Evolutionary conservation across 2,797 vertebrate species (phyloP).

Genomic region (Antennarius maculatus): DNA sequence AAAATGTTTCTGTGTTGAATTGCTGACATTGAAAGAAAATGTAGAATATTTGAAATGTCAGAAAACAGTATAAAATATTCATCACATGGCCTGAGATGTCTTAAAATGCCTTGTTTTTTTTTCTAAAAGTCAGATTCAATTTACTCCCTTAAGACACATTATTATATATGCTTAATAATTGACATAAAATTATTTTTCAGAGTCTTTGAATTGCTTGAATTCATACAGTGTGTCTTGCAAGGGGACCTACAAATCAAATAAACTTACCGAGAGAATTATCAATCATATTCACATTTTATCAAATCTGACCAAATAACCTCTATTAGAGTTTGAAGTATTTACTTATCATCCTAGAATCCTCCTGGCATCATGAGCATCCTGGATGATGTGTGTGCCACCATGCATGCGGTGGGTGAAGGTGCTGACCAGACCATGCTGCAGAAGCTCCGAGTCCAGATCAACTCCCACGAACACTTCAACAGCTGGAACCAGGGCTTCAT

Average conservation of each 20-base stretch:
- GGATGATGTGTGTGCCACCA: slow-evolving; percentile 98
- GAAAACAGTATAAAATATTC: neutral
- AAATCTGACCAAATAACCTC: neutral
- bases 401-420: slow-evolving; percentile 97
- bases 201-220: neutral
- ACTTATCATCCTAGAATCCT: slow-evolving; percentile 84
- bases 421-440: slow-evolving; percentile 98
- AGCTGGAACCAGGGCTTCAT: slow-evolving; percentile 99
- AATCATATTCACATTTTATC: neutral
- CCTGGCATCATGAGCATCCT: slow-evolving; percentile 97
- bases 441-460: slow-evolving; percentile 94
- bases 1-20: neutral
- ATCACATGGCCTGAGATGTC: neutral
- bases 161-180: neutral
- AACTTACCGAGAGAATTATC: too few species aligned
- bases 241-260: too few species aligned
- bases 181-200: neutral
- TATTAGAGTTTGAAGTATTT: slow-evolving; percentile 1
- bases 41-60: too few species aligned
- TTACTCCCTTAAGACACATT: neutral
- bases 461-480: slow-evolving; percentile 98
- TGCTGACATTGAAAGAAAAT: too few species aligned
- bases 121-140: neutral
- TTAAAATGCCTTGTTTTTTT: neutral
- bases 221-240: too few species aligned